Conservation (phyloP, 30 jellyfish, hydroid and myxozoan genomes). For the Pelagia noctiluca region DNA sequence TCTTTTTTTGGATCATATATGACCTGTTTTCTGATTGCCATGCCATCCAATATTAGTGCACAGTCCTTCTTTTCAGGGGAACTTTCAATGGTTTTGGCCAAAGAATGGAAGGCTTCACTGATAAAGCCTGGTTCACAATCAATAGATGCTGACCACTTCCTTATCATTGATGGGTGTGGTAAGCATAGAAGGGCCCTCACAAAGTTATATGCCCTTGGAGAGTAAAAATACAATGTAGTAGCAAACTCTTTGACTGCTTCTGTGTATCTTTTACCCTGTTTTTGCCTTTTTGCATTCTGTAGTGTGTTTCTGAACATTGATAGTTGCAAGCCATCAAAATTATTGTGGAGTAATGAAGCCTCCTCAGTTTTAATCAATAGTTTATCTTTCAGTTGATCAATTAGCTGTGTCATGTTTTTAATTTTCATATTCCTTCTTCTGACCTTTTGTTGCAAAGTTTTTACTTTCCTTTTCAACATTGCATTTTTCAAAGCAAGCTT, state of each 20-base stretch:
- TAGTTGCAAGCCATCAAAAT: slow-evolving; percentile 32
- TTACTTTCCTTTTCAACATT: slow-evolving; percentile 7
- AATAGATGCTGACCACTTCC: slow-evolving; percentile 67
- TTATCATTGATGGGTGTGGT: slow-evolving; percentile 66
- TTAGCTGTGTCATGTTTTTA: slow-evolving; percentile 19
- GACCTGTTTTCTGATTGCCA: slow-evolving; percentile 61
- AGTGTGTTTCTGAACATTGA: slow-evolving; percentile 48
- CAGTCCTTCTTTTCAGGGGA: slow-evolving; percentile 48
- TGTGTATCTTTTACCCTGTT: slow-evolving; percentile 26
- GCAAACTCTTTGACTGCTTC: slow-evolving; percentile 54
- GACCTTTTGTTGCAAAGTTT: slow-evolving; percentile 10
- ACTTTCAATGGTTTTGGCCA: not conserved
- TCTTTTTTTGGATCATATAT: too few relatives aligned
- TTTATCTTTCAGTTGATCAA: not conserved
- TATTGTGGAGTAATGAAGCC: slow-evolving; percentile 25
- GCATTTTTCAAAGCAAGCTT: not conserved
- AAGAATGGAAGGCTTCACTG: slow-evolving; percentile 28
- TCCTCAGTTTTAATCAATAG: slow-evolving; percentile 22
- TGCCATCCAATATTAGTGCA: slow-evolving; percentile 62
- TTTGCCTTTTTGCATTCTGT: slow-evolving; percentile 30
- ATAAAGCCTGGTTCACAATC: slow-evolving; percentile 61
- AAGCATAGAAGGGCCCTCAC: slow-evolving; percentile 45
- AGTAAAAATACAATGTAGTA: slow-evolving; percentile 30
- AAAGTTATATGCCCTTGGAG: slow-evolving; percentile 57
- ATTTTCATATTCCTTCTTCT: slow-evolving; percentile 7